Percentiles rank a stretch among this genome's conserved stretches.
phyloP scores from a whole-genome alignment of 2,113 vertebrate species.

The Cygnus buccinator region DNA sequence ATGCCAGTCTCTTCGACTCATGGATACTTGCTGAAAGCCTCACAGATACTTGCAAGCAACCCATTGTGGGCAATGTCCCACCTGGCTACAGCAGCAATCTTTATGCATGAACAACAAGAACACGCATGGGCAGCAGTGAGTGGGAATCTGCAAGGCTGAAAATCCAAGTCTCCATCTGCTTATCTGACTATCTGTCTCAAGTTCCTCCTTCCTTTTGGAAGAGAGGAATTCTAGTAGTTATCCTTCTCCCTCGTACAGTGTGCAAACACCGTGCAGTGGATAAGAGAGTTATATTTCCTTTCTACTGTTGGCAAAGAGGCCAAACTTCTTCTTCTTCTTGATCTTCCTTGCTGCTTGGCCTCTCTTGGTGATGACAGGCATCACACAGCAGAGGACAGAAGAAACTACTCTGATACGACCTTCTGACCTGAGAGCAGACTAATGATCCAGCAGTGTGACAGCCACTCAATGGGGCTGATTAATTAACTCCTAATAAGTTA shows the following conservation, averaged over 20 bases:
- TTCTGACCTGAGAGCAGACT: background rate
- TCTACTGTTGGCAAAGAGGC: background rate
- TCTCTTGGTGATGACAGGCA: background rate
- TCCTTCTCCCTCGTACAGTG: rapidly evolving
- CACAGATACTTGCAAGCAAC: background rate
- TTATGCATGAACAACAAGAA: background rate
- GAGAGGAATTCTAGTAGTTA: background rate
- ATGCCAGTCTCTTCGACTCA: background rate
- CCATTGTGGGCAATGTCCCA: background rate
- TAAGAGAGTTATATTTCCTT: background rate
- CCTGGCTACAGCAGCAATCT: background rate
- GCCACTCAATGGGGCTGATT: conserved; percentile 63
- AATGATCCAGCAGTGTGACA: conserved; percentile 21
- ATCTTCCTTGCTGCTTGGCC: background rate
- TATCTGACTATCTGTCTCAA: background rate
- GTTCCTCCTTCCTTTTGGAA: background rate
- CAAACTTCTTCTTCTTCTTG: background rate
- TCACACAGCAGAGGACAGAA: background rate
- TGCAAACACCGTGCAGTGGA: background rate
- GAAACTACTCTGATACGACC: background rate
- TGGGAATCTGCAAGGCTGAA: background rate
- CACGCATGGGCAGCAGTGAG: background rate
- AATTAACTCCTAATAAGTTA: conserved; percentile 72
- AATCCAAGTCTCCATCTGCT: background rate
- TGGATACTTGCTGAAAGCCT: background rate